These are phyloP conservation scores for Pristionchus mayeri DNA, from an alignment of 2,888 invertebrate species.

Conservation along the genomic window DNA sequence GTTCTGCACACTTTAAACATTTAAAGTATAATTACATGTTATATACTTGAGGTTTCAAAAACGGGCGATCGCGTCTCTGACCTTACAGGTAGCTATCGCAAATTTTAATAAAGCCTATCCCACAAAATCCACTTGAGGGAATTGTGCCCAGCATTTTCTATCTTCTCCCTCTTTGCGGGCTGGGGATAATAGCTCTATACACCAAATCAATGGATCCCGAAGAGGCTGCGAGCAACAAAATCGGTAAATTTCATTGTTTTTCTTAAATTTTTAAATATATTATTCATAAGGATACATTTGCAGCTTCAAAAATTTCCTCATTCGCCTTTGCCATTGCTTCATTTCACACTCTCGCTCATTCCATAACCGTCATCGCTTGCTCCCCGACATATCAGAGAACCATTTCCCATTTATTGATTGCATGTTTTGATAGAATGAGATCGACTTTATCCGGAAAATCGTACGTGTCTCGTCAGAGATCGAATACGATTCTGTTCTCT, in stretches of 20 bases:
- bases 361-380: background rate
- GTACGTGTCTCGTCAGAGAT: too few species aligned
- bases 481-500: too few species aligned
- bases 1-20: too few species aligned
- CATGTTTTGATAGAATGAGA: too few species aligned
- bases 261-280: background rate
- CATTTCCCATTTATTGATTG: too few species aligned
- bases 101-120: background rate
- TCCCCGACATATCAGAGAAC: background rate
- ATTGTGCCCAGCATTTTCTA: background rate
- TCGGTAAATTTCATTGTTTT: background rate
- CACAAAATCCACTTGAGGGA: background rate
- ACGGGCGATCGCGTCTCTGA: background rate
- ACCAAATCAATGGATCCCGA: background rate
- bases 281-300: background rate
- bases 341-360: background rate
- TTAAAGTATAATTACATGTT: too few species aligned
- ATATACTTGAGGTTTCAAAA: background rate
- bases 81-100: background rate
- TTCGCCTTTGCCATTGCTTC: background rate
- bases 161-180: background rate
- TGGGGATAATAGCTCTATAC: background rate
- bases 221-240: background rate
- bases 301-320: background rate
- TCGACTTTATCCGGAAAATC: too few species aligned